phyloP scores from a whole-genome alignment of 2,113 vertebrate genomes.

The Cebus imitator region DNA sequence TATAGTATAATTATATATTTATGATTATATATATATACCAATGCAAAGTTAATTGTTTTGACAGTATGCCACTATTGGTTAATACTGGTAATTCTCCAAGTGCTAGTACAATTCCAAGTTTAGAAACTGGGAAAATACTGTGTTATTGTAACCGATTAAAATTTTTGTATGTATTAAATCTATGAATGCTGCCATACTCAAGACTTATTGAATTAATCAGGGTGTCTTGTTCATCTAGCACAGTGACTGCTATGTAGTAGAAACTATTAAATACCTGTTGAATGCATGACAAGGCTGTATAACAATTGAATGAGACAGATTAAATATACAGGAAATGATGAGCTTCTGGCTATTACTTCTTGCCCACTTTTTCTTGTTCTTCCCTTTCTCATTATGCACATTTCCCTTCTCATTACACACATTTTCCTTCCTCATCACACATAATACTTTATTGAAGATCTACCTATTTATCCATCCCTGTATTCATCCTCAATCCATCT shows the following conservation, averaged over 20 bases:
- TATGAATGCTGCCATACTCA: neutral
- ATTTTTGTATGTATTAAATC: neutral
- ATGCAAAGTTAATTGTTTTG: neutral
- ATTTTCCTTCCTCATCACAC: neutral
- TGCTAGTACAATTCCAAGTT: neutral
- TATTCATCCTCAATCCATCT: neutral
- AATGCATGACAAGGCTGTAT: neutral
- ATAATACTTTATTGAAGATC: neutral
- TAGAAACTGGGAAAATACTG: neutral
- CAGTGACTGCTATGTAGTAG: neutral
- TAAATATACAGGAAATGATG: neutral
- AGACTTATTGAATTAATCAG: neutral
- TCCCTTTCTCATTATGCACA: neutral
- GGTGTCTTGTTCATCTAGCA: neutral
- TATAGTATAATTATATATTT: neutral
- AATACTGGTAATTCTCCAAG: neutral
- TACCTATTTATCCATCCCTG: neutral
- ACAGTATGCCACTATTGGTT: neutral
- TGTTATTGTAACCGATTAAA: neutral
- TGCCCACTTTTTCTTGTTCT: neutral
- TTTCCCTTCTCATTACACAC: neutral
- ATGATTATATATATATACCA: neutral
- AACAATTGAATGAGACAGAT: neutral
- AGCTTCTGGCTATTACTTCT: neutral
- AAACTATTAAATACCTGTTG: neutral